phyloP scores from a whole-genome alignment of 1,140 invertebrate species.

The Zaprionus nigranus region DNA sequence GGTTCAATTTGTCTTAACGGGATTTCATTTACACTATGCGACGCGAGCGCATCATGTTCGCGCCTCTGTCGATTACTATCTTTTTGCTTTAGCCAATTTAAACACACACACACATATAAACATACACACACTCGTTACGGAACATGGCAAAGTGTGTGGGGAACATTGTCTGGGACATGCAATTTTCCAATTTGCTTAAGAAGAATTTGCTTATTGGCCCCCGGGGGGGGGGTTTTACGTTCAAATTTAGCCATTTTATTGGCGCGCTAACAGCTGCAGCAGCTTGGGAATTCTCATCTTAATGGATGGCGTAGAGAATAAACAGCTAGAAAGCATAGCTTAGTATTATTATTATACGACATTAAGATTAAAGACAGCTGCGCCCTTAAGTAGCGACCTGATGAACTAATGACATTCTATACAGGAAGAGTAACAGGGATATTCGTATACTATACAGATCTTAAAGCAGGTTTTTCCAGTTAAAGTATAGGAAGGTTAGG shows the following conservation, averaged over 20 bases:
- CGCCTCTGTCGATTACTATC: slow-evolving; percentile 71
- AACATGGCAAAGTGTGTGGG: slow-evolving; percentile 46
- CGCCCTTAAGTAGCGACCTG: background rate
- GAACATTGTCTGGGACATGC: slow-evolving; percentile 61
- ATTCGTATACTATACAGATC: too few relatives aligned
- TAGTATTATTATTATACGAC: background rate
- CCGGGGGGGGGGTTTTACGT: too few relatives aligned
- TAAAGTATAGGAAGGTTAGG: background rate
- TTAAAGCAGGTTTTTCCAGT: background rate
- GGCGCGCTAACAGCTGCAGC: slow-evolving; percentile 1
- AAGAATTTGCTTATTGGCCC: too few relatives aligned
- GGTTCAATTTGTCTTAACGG: slow-evolving; percentile 45
- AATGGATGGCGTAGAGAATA: background rate
- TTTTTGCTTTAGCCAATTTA: slow-evolving; percentile 35
- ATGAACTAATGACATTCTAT: background rate
- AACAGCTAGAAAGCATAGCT: background rate
- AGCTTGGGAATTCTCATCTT: slow-evolving; percentile 5
- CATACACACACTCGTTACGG: slow-evolving; percentile 20
- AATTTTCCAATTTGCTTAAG: slow-evolving; percentile 79
- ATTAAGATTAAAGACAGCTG: slow-evolving; percentile 1
- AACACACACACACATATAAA: slow-evolving; percentile 27
- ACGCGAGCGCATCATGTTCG: slow-evolving; percentile 54
- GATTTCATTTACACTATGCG: slow-evolving; percentile 39
- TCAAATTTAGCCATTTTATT: slow-evolving; percentile 51
- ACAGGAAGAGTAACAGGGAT: too few relatives aligned